Base-by-base conservation (phyloP, 2,888 invertebrate species). In the Acanthacorydalis orientalis region DNA sequence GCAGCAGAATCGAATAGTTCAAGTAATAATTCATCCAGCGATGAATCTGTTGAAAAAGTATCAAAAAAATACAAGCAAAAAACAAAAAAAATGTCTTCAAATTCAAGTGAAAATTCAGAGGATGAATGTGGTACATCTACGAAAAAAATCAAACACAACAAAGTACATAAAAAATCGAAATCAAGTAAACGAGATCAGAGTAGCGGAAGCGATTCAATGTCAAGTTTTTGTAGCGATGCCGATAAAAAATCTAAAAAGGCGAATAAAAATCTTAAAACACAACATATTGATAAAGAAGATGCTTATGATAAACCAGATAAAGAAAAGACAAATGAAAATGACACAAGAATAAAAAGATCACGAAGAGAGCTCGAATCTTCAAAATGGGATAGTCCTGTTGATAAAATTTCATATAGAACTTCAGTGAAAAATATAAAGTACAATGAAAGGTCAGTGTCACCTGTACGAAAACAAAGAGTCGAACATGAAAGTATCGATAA, bases 361-460 rank as follows among this genome's bases (percentile, higher is more conserved):
- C 14, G 41, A 15, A 14, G 35, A 15, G 44, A 44, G 16, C 15
- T 35, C 4, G 44, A 44, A 15, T 33, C 44, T 34, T 56, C 56
- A 3, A 56, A 55, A 47, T 56, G 56, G 56, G 55, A 56, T 50
- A 56, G 56, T 51, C 56, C 56, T 12, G 49, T 49, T 9, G 54
- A 55, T 49, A 52, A 49, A 45, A 50, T 23, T 4, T 23, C 23
- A 23, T 23, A 23, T 23, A 23, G 23, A 23, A 23, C 23, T 23
- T 45, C n/a, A 40, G 44, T 23, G 46, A 48, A 39, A 46, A 49
- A 23, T 14, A 49, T 31, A 47, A 44, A 42, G 46, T 41, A 31
- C 31, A 32, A 16, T 39, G 48, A 15, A 45, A 23, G 23, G 23
- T 23, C 23, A 23, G 2, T 23, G 8, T 38, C 39, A 2, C 15